Evolutionary conservation across 2,888 invertebrate species (phyloP).

Genomic region (Tachina grossa): DNA sequence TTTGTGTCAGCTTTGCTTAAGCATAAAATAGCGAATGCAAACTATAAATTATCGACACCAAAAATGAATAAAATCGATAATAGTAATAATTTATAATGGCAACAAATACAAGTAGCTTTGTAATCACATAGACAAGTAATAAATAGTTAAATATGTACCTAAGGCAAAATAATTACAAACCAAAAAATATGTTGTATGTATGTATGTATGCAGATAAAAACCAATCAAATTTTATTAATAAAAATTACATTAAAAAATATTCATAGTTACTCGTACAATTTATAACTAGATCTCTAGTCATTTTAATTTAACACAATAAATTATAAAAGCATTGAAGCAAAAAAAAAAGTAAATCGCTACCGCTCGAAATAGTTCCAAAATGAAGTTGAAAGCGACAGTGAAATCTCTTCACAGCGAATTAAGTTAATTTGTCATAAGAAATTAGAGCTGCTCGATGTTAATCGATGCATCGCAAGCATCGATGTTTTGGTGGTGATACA

Average conservation of each 20-base stretch:
- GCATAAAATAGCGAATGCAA: constrained; percentile 1
- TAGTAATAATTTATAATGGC: constrained; percentile 62
- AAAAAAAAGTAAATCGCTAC: constrained; percentile 20
- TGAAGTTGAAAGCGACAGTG: background rate
- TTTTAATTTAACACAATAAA: constrained; percentile 62
- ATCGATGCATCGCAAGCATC: too few species aligned
- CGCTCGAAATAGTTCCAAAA: background rate
- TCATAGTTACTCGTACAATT: constrained; percentile 8
- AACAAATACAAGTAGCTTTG: constrained; percentile 69
- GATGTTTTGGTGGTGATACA: too few species aligned
- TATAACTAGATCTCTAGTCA: constrained; percentile 62
- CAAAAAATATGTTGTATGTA: background rate
- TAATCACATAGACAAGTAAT: constrained; percentile 49
- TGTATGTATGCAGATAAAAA: constrained; percentile 23
- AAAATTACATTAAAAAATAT: constrained; percentile 11
- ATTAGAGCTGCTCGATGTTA: too few species aligned
- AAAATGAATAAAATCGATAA: constrained; percentile 61
- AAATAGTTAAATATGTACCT: constrained; percentile 59
- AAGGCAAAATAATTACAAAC: constrained; percentile 61
- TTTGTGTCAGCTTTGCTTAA: background rate
- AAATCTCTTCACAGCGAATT: too few species aligned
- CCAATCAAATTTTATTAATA: constrained; percentile 38
- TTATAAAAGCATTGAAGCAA: constrained; percentile 28
- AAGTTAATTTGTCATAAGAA: too few species aligned
- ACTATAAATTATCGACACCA: constrained; percentile 65